Percentiles rank a stretch among this genome's conserved stretches.
These are phyloP conservation scores for Corythaixoides concolor DNA, from an alignment of 2,113 vertebrate species.

Conservation along the genomic window DNA sequence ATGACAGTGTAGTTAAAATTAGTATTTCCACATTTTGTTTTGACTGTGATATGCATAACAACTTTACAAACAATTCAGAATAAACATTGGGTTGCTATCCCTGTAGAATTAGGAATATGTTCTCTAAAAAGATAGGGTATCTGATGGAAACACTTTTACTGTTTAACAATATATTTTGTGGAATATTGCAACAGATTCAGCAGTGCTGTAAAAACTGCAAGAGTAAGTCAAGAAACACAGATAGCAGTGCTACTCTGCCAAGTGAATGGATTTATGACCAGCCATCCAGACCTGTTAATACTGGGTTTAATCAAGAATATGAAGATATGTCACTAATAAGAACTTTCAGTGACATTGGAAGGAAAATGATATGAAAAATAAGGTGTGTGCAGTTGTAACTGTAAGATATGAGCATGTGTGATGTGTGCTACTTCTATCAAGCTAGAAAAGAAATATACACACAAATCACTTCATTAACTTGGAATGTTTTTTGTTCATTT, in stretches of 20 bases:
- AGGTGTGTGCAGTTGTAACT: background rate
- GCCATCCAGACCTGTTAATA: background rate
- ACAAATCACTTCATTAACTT: background rate
- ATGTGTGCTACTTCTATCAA: background rate
- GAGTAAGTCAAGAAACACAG: background rate
- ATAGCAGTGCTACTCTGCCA: background rate
- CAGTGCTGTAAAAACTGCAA: background rate
- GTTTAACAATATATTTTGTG: background rate
- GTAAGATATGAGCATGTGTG: background rate
- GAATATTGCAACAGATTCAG: background rate
- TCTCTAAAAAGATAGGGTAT: background rate
- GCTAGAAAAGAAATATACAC: background rate
- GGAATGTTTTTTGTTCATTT: background rate
- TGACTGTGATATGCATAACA: background rate
- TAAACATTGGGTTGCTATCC: background rate
- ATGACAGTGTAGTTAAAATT: background rate
- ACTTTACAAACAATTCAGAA: background rate
- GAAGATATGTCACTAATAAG: constrained; percentile 6
- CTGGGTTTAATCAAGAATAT: background rate
- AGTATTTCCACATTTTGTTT: background rate
- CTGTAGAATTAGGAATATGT: background rate
- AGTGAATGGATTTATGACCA: constrained; percentile 13
- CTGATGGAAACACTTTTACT: background rate
- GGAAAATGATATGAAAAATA: background rate
- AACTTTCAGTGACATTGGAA: background rate